These are phyloP conservation scores for Tenualosa ilisha DNA, from an alignment of 2,797 vertebrate genomes.

Conservation along the genomic window DNA sequence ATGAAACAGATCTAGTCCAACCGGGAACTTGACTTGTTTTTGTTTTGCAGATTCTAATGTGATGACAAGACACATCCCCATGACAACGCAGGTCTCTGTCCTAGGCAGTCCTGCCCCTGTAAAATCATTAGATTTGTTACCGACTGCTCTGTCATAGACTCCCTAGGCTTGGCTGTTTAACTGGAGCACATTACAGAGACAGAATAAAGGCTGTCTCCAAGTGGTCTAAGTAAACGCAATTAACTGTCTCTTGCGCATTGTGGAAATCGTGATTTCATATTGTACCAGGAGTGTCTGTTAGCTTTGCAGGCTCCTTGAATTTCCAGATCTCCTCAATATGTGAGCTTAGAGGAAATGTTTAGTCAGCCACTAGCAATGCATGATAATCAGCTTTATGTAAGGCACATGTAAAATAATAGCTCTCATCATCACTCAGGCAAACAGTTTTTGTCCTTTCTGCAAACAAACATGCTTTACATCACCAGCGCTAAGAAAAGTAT, in stretches of 20 bases:
- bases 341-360: constrained; percentile 53
- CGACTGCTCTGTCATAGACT: not conserved
- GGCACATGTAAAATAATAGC: constrained; percentile 16
- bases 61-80: constrained; percentile 16
- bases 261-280: constrained; percentile 61
- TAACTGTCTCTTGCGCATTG: constrained; percentile 50
- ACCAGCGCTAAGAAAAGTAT: constrained; percentile 30
- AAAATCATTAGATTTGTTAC: constrained; percentile 20
- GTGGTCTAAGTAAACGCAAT: constrained; percentile 52
- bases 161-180: constrained; percentile 42
- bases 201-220: constrained; percentile 55
- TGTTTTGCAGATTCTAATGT: constrained; percentile 8
- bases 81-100: constrained; percentile 23
- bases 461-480: constrained; percentile 13
- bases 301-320: constrained; percentile 46
- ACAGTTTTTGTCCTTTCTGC: not conserved
- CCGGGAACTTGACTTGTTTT: not conserved
- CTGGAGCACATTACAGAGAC: constrained; percentile 52
- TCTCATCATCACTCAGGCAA: not conserved
- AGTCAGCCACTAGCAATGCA: constrained; percentile 37
- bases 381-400: constrained; percentile 22
- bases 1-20: not conserved
- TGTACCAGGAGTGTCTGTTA: constrained; percentile 50
- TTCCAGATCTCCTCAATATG: constrained; percentile 51
- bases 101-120: constrained; percentile 18